Evolutionary conservation across 1,140 invertebrate species (phyloP).

Genomic region (Drosophila repleta): DNA sequence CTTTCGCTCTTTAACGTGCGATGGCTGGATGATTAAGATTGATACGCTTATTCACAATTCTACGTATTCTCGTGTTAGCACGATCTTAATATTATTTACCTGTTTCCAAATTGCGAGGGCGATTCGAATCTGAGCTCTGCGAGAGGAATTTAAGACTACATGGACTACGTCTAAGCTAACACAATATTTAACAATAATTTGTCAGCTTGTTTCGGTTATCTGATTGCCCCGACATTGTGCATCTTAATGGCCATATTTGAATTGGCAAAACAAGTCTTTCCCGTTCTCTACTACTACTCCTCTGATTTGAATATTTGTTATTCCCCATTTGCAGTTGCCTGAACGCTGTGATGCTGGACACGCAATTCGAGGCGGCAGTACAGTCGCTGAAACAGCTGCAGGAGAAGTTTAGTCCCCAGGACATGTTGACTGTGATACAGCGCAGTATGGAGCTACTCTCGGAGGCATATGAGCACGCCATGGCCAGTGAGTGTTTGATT

Average conservation of each 20-base stretch:
- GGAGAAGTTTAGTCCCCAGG: constrained; percentile 81
- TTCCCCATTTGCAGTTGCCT: constrained; percentile 58
- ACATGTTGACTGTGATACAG: constrained; percentile 83
- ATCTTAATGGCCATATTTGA: not conserved
- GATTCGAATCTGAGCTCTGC: no score
- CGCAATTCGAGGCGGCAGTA: constrained; percentile 68
- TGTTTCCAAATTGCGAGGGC: constrained; percentile 11
- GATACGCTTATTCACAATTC: not conserved
- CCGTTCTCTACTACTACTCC: not conserved
- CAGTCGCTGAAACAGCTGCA: constrained; percentile 73
- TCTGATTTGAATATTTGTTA: constrained; percentile 12
- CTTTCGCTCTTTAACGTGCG: not conserved
- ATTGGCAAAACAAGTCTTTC: constrained; percentile 7
- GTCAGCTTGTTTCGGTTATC: constrained; percentile 5
- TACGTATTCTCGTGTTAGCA: not conserved
- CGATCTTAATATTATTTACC: constrained; percentile 6
- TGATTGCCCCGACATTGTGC: not conserved
- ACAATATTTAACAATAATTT: constrained; percentile 18
- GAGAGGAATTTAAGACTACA: not conserved
- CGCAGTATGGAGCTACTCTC: constrained; percentile 75
- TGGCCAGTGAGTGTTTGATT: constrained; percentile 46
- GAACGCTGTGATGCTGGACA: constrained; percentile 60
- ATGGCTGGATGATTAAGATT: constrained; percentile 10
- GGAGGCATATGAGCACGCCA: constrained; percentile 73
- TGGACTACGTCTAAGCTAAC: constrained; percentile 4